Evolutionary conservation across 2,888 invertebrate species (phyloP).

Genomic region (Lycaena phlaeas): DNA sequence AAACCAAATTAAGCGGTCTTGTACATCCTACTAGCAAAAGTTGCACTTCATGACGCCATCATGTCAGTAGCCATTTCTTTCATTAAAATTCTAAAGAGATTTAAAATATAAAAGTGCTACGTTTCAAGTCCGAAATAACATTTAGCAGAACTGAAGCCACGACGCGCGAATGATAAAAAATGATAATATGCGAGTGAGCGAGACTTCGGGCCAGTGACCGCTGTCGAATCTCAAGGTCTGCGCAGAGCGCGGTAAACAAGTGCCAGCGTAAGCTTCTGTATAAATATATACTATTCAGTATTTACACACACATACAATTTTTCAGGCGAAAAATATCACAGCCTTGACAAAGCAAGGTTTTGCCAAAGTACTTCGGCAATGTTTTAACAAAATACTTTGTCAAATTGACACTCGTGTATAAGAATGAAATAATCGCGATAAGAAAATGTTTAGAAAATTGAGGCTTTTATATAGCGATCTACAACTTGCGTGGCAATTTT

Average conservation of each 20-base stretch:
- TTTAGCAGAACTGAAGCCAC: slow-evolving; percentile 13
- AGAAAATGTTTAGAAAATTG: no score
- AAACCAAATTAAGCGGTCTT: not conserved
- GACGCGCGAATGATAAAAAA: slow-evolving; percentile 34
- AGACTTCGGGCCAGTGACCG: slow-evolving; percentile 63
- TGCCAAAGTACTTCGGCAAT: no score
- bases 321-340: no score
- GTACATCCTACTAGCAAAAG: not conserved
- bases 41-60: not conserved
- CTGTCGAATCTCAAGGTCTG: slow-evolving; percentile 69
- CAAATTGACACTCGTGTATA: no score
- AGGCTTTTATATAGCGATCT: no score
- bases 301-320: slow-evolving; percentile 11
- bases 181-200: slow-evolving; percentile 36
- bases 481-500: no score
- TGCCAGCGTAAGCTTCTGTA: slow-evolving; percentile 37
- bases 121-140: not conserved
- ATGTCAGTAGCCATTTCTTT: not conserved
- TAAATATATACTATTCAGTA: slow-evolving; percentile 11
- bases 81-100: not conserved
- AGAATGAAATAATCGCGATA: no score
- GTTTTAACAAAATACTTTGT: no score
- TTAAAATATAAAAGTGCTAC: not conserved
- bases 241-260: slow-evolving; percentile 63
- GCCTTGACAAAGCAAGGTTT: no score